Conservation (phyloP, 2,797 vertebrate genomes). For the Neoniphon sammara region DNA sequence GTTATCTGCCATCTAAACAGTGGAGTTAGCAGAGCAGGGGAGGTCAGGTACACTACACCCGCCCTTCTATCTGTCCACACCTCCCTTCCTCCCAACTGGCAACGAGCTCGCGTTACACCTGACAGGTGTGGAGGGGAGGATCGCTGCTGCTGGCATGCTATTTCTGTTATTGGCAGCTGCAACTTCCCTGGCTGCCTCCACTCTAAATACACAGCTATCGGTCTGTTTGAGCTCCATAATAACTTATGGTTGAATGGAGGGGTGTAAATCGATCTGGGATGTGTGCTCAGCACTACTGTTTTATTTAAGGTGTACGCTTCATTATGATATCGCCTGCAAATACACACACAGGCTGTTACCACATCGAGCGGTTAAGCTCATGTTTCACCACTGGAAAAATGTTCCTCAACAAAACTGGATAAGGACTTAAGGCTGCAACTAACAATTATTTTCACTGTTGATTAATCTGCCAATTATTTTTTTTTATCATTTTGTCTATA, state of each 20-base stretch:
- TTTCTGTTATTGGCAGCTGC: constrained; percentile 11
- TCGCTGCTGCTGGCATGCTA: constrained; percentile 2
- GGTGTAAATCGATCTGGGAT: constrained; percentile 32
- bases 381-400: constrained; percentile 19
- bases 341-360: background rate
- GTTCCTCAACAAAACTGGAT: constrained; percentile 2
- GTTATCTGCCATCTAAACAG: constrained; percentile 54
- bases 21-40: constrained; percentile 4
- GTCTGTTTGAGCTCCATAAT: background rate
- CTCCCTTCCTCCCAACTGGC: constrained; percentile 5
- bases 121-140: constrained; percentile 60
- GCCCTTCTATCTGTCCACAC: background rate
- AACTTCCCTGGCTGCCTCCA: background rate
- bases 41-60: constrained; percentile 37
- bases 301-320: constrained; percentile 37
- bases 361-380: constrained; percentile 26
- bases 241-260: constrained; percentile 11
- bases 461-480: too few species aligned
- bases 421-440: too few species aligned
- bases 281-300: constrained; percentile 23
- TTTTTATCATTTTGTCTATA: background rate
- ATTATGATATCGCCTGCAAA: constrained; percentile 20
- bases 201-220: background rate
- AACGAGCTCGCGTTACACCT: constrained; percentile 27
- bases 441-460: too few species aligned